Base-by-base conservation (phyloP, 2,113 vertebrate genomes). In the Bothrops jararaca region DNA sequence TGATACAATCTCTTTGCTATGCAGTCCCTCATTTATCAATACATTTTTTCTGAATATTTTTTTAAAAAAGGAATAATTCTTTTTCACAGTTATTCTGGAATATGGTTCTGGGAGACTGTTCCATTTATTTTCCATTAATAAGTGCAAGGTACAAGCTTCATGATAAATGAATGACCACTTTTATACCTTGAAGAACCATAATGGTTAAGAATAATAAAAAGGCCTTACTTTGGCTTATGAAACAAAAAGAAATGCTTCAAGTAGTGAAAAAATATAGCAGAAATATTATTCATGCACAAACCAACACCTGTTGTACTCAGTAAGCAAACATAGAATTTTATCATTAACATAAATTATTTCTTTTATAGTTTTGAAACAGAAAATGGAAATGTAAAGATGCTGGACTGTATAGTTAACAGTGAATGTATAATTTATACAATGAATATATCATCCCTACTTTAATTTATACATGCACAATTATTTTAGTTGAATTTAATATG, bases 41-140 rank as follows among this genome's bases (percentile, higher is more conserved):
- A 11, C 50, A 57, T 15, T 93, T 8, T 2, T 80, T 39, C 4
- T 0, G 85, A 4, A 20, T 50, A 8, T 60, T 3, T 74, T 39
- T 80, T 80, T 0, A 22, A 22, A 80, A 52, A 29, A 48, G 10
- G 7, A 88, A 88, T 15, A 53, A 5, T 1, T 2, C 20, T 58
- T 9, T 53, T 74, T 88, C 80, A 74, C 58, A 94, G 92, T 57
- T 10, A 57, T 18, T 56, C 34, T 92, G 92, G 93, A 92, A 88
- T 15, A 48, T 2, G 88, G 54, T 93, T n/a, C 88, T 2, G 18
- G 91, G 60, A 23, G 12, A 86, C 20, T 85, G 91, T 34, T 39
- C 29, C 8, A 3, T 26, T 20, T 29, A 24, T 94, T 93, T 88
- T 60, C n/a, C 64, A 24, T 86, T 90, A 58, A 64, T 53, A 94